Conservation (phyloP, 2,888 invertebrate species). For the Encarsia formosa region DNA sequence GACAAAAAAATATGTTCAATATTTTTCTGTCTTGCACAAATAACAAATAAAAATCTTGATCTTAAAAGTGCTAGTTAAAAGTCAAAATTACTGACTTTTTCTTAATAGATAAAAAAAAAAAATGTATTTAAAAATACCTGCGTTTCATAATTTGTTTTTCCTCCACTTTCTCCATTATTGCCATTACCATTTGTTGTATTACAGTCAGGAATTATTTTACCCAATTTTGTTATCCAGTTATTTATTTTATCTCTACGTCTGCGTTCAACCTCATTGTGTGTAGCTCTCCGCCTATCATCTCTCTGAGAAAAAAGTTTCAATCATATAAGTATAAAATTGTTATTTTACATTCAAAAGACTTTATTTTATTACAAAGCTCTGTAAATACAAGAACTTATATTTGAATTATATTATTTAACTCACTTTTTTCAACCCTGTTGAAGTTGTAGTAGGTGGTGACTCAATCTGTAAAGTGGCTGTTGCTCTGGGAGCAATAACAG, state of each 20-base stretch:
- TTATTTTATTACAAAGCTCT: slow-evolving; percentile 3
- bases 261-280: slow-evolving; percentile 94
- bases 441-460: slow-evolving; percentile 44
- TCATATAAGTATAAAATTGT: too few relatives aligned
- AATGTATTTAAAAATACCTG: slow-evolving; percentile 33
- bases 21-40: too few relatives aligned
- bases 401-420: not conserved
- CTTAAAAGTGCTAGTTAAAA: too few relatives aligned
- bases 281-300: slow-evolving; percentile 84
- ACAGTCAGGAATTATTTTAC: slow-evolving; percentile 82
- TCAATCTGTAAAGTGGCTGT: slow-evolving; percentile 54
- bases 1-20: too few relatives aligned
- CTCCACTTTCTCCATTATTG: slow-evolving; percentile 42
- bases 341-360: slow-evolving; percentile 6
- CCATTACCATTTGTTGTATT: slow-evolving; percentile 43
- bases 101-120: too few relatives aligned
- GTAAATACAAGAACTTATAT: slow-evolving; percentile 24
- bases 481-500: slow-evolving; percentile 57
- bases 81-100: too few relatives aligned
- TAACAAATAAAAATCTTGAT: too few relatives aligned
- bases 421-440: slow-evolving; percentile 61
- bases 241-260: slow-evolving; percentile 93
- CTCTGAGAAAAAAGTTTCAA: slow-evolving; percentile 62
- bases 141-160: slow-evolving; percentile 49
- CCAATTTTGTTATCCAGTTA: slow-evolving; percentile 90